These are phyloP conservation scores for Hemibagrus wyckioides DNA, from an alignment of 2,113 vertebrate genomes.

Conservation along the genomic window DNA sequence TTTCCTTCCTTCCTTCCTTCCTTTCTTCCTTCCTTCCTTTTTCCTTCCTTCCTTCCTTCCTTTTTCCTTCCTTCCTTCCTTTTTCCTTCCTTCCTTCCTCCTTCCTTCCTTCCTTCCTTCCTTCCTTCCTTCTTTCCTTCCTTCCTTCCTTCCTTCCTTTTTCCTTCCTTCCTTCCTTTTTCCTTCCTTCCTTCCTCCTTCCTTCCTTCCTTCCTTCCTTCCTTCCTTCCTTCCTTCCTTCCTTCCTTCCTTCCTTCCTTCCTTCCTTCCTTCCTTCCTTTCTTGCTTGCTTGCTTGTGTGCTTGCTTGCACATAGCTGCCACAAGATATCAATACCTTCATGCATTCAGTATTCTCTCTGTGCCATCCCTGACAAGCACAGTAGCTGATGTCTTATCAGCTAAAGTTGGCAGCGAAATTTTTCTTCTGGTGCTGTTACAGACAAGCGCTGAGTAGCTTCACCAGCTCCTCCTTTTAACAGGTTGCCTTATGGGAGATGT, in stretches of 20 bases:
- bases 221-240: neutral
- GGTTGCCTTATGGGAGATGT: neutral
- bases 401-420: neutral
- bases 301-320: neutral
- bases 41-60: neutral
- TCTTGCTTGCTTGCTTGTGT: neutral
- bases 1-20: neutral
- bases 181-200: neutral
- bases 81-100: neutral
- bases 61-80: neutral
- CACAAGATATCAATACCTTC: neutral
- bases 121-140: neutral
- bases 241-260: neutral
- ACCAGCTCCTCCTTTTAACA: neutral
- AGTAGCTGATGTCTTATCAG: neutral
- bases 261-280: neutral
- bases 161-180: neutral
- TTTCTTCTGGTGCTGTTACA: neutral
- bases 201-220: neutral
- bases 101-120: neutral
- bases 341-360: neutral
- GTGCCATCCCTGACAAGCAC: conserved; percentile 17
- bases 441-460: conserved; percentile 4
- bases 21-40: neutral
- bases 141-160: neutral